phyloP scores from a whole-genome alignment of 2,113 vertebrate species.

The Colius striatus region DNA sequence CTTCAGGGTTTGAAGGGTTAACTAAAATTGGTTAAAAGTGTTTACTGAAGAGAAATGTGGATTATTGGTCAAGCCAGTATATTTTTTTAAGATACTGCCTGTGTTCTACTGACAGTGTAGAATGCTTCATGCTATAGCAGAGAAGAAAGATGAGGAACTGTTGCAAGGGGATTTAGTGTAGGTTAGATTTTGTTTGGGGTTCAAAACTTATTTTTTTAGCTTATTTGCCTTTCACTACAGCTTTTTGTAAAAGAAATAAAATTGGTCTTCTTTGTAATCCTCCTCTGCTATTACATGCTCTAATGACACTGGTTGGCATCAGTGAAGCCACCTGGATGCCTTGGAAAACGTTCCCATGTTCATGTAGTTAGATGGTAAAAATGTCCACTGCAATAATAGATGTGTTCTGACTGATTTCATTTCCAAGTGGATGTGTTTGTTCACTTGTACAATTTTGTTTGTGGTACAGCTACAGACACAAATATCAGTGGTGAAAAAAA shows the following conservation, averaged over 20 bases:
- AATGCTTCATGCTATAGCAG: background rate
- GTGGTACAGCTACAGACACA: background rate
- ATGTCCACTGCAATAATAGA: background rate
- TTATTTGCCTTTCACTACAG: background rate
- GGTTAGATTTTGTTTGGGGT: background rate
- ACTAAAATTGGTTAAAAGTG: background rate
- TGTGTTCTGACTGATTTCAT: background rate
- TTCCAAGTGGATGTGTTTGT: background rate
- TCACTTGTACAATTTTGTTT: background rate
- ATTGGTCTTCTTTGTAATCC: background rate
- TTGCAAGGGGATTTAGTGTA: background rate
- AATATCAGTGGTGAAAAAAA: background rate
- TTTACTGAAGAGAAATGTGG: background rate
- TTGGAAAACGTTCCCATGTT: background rate
- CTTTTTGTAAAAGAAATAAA: background rate
- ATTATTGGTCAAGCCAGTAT: background rate
- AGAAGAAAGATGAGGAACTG: background rate
- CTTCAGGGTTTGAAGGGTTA: background rate
- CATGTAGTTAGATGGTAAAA: background rate
- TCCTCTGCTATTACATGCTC: background rate
- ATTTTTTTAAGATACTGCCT: background rate
- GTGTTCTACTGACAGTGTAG: background rate
- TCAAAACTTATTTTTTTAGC: background rate
- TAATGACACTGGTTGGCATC: background rate
- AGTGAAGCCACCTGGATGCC: background rate